Evolutionary conservation across 2,797 vertebrate genomes (phyloP).

Genomic region (Lutra lutra): DNA sequence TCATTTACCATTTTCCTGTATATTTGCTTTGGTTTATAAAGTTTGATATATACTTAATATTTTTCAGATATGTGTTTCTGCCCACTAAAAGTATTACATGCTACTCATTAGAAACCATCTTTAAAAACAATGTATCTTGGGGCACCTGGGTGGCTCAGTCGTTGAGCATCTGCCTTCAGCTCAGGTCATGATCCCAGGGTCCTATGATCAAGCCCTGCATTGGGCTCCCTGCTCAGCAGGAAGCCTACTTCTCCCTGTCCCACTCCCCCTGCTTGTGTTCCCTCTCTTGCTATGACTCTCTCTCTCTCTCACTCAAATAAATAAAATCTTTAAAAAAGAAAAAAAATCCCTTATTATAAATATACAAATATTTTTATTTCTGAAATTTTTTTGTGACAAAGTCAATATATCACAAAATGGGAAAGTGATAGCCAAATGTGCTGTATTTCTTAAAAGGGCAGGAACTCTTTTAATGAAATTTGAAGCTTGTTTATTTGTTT

Average conservation of each 20-base stretch:
- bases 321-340: no score
- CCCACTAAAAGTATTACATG: neutral
- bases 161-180: no score
- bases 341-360: neutral
- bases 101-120: neutral
- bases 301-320: no score
- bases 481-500: neutral
- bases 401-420: neutral
- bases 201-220: no score
- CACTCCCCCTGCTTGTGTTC: no score
- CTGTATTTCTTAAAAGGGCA: neutral
- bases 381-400: slow-evolving; percentile 7
- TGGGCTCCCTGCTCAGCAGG: no score
- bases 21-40: neutral
- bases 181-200: no score
- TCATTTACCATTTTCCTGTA: neutral
- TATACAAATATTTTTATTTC: neutral
- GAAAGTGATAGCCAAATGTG: neutral
- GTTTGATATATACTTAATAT: slow-evolving; percentile 4
- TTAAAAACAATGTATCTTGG: neutral
- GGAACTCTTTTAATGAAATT: neutral
- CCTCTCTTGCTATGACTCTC: no score
- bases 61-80: slow-evolving; percentile 2
- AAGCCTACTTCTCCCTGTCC: no score
- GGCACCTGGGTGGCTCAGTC: no score